Evolutionary conservation across 2,797 vertebrate genomes (phyloP), one percentile per base, ranked within the genome.

Genomic region (Cheirogaleus major): DNA sequence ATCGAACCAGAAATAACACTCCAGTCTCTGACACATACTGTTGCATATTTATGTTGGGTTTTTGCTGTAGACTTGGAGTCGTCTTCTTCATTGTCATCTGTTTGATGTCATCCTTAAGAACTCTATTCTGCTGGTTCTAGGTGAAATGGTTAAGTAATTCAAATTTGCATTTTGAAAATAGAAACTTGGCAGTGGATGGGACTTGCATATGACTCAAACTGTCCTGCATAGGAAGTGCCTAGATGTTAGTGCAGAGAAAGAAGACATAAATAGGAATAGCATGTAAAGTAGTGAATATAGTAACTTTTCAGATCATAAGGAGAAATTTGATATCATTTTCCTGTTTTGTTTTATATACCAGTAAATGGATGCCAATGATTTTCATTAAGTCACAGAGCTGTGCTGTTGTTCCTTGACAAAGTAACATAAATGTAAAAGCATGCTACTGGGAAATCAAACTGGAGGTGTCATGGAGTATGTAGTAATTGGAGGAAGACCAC

Each of bases 81-180:
- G 3, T 88, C 72, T 17, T 89, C 69, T 80, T 78, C 70, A 45
- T 41, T 70, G 38, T 55, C 55, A n/a, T 78, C 18, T 76, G 38
- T 91, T 81, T 78, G 75, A 25, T 55, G 1, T 76, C 43, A 73
- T 70, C 69, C 43, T 43, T 89, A 76, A 73, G 79, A 96, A 86
- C 45, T 43, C 32, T 69, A 0, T 79, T 89, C 69, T 73, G 52
- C 81, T 67, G 25, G 30, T 79, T 89, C 43, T 78, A 43, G 72
- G 13, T 38, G 63, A 95, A 96, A 30, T 90, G 50, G 57, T 80
- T 92, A 67, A 93, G 85, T 91, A 80, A 95, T 65, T 43, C 50
- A 69, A 38, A 59, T 85, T 75, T 48, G 10, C 41, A 81, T 92
- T 85, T 97, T 92, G 63, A 73, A 92, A 94, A 70, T 81, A 83